These are phyloP conservation scores for Chrysina gloriosa DNA, from an alignment of 2,888 invertebrate species.

Conservation along the genomic window DNA sequence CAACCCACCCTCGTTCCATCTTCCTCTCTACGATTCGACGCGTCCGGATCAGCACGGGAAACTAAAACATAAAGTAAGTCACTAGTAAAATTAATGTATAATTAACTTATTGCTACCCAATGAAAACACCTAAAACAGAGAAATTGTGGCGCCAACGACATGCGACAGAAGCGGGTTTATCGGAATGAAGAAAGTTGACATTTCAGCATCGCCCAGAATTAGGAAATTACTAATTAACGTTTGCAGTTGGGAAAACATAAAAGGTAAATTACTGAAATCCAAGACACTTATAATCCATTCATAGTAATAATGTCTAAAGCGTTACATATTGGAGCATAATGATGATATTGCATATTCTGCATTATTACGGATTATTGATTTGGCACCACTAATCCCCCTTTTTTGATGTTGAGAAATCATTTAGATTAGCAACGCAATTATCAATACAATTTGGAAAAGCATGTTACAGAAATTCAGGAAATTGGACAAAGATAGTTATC, in stretches of 20 bases:
- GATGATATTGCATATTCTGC: too few species aligned
- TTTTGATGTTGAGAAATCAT: too few species aligned
- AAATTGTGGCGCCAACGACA: background rate
- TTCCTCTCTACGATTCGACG: constrained; percentile 18
- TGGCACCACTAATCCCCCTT: too few species aligned
- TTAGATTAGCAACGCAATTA: too few species aligned
- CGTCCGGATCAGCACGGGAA: constrained; percentile 45
- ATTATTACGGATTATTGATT: too few species aligned
- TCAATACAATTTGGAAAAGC: too few species aligned
- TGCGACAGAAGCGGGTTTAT: too few species aligned
- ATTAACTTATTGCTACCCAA: constrained; percentile 49
- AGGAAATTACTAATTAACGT: constrained; percentile 11
- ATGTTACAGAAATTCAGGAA: too few species aligned
- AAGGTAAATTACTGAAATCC: background rate
- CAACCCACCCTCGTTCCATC: constrained; percentile 18
- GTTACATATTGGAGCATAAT: too few species aligned
- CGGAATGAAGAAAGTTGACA: background rate
- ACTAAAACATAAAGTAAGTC: constrained; percentile 53
- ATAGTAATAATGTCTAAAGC: too few species aligned
- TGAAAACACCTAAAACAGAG: background rate
- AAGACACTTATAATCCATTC: too few species aligned
- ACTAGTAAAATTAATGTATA: constrained; percentile 52
- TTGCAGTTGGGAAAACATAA: background rate
- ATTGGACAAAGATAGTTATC: too few species aligned
- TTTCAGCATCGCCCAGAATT: background rate